Conservation (phyloP, 2,888 invertebrate species). For the Zygaena filipendulae region DNA sequence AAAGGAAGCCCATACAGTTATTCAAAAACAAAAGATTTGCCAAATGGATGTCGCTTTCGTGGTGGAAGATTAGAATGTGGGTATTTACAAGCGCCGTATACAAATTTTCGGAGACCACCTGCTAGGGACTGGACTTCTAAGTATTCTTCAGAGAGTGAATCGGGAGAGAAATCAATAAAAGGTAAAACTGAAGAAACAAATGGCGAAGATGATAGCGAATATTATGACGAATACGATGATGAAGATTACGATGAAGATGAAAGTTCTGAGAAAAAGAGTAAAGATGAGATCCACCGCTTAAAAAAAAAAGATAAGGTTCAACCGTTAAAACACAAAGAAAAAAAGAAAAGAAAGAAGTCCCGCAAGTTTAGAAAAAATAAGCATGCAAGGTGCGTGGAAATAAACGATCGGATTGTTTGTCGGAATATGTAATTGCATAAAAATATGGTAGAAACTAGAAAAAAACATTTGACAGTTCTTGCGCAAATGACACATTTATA, state of each 20-base stretch:
- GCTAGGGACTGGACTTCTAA: slow-evolving; percentile 7
- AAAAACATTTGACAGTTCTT: no score
- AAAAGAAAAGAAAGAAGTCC: slow-evolving; percentile 1
- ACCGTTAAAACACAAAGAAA: no score
- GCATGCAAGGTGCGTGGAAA: slow-evolving; percentile 27
- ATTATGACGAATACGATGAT: neutral
- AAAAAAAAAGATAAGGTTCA: no score
- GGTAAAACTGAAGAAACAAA: neutral
- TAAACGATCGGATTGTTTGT: slow-evolving; percentile 32
- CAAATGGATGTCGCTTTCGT: slow-evolving; percentile 37
- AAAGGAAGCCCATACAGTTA: slow-evolving; percentile 23
- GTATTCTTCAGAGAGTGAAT: neutral
- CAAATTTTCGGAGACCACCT: slow-evolving; percentile 24
- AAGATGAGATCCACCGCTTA: no score
- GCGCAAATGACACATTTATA: no score
- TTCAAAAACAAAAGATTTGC: slow-evolving; percentile 18
- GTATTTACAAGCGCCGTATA: slow-evolving; percentile 33
- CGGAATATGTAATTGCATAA: slow-evolving; percentile 15
- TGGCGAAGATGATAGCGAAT: slow-evolving; percentile 1
- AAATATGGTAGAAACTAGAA: slow-evolving; percentile 16
- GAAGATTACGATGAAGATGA: slow-evolving; percentile 3
- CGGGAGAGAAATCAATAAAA: neutral
- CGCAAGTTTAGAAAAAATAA: neutral
- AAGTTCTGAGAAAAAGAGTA: slow-evolving; percentile 2
- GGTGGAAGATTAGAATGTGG: slow-evolving; percentile 46